Base-by-base conservation (phyloP, 2,113 vertebrate genomes). In the Actinemys pallida region DNA sequence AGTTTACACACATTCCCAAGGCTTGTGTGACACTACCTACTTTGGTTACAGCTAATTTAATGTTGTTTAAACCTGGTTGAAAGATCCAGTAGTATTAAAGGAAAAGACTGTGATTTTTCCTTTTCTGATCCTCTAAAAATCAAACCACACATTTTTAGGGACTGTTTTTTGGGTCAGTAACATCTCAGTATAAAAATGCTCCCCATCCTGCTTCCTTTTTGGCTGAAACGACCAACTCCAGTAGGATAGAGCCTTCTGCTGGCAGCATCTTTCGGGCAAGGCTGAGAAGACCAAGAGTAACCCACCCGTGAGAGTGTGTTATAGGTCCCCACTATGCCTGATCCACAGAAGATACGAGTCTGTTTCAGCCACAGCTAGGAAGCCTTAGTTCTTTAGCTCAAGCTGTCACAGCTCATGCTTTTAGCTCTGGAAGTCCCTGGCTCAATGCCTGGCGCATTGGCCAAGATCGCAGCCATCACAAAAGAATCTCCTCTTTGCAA, bases 31-130 rank as follows among this genome's bases (percentile, higher is more conserved):
- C 93, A 88, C 90, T 90, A 90, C 75, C 81, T 92, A 13, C 94
- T 88, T 94, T 94, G 39, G 89, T 83, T 87, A 91, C 17, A 90
- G 57, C 22, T 87, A 10, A 86, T 91, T 93, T 75, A 88, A 91
- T 11, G 47, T 31, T 86, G 25, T 81, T 92, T 90, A 95, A 93
- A 91, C 29, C 75, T n/a, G 3, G 25, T 88, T 91, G 84, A 54
- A 93, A 95, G 49, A 65, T 19, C 19, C 25, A 62, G 78, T 45
- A 84, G 45, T 92, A 87, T 22, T 62, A 87, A 95, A 86, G 9
- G 39, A 87, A 93, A 90, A 42, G 1, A 10, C 3, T 0, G 0
- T 29, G 27, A 54, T 2, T 24, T 54, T 25, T 81, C 39, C 39
- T 65, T 90, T 84, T 87, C 89, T 85, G 57, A 93, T 92, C n/a